Percentiles rank a stretch among this genome's conserved stretches.
These are phyloP conservation scores for Epizoanthus stellaris DNA, from an alignment of 92 coral and sea anemone species.

Conservation along the genomic window DNA sequence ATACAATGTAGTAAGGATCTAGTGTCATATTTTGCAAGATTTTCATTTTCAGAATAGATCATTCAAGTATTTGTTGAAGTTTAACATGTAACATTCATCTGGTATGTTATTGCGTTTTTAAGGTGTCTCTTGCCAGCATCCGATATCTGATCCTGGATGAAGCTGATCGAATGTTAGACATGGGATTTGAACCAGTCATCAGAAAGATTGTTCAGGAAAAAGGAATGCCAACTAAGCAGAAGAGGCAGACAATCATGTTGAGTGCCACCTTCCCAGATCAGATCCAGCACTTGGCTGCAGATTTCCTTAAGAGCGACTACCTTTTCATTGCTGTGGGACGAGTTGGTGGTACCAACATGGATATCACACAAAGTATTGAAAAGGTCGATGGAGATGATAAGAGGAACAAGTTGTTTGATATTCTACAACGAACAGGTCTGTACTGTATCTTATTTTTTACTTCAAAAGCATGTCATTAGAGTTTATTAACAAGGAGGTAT, in stretches of 20 bases:
- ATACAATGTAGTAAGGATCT: too few relatives aligned
- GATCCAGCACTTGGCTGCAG: slow-evolving; percentile 92
- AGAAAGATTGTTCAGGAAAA: slow-evolving; percentile 73
- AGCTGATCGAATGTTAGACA: slow-evolving; percentile 98
- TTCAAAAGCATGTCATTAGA: too few relatives aligned
- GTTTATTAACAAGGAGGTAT: too few relatives aligned
- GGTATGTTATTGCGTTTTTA: not conserved
- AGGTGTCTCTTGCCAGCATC: slow-evolving; percentile 80
- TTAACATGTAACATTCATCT: not conserved
- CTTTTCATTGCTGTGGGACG: slow-evolving; percentile 93
- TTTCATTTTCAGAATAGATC: too few relatives aligned
- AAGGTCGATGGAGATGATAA: slow-evolving; percentile 78
- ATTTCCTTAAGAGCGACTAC: slow-evolving; percentile 83
- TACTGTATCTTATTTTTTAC: not conserved
- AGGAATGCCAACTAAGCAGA: slow-evolving; percentile 77
- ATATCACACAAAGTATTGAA: slow-evolving; percentile 74
- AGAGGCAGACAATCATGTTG: slow-evolving; percentile 93
- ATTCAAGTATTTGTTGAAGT: too few relatives aligned
- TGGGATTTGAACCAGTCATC: slow-evolving; percentile 90
- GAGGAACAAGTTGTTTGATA: slow-evolving; percentile 81
- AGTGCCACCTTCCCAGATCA: slow-evolving; percentile 99
- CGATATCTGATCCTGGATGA: slow-evolving; percentile 90
- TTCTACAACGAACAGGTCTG: slow-evolving; percentile 80
- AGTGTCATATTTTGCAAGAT: too few relatives aligned
- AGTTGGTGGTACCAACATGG: slow-evolving; percentile 92